Evolutionary conservation across 2,888 invertebrate species (phyloP), one percentile per base, ranked within the genome.

Genomic region (Noctua janthe): DNA sequence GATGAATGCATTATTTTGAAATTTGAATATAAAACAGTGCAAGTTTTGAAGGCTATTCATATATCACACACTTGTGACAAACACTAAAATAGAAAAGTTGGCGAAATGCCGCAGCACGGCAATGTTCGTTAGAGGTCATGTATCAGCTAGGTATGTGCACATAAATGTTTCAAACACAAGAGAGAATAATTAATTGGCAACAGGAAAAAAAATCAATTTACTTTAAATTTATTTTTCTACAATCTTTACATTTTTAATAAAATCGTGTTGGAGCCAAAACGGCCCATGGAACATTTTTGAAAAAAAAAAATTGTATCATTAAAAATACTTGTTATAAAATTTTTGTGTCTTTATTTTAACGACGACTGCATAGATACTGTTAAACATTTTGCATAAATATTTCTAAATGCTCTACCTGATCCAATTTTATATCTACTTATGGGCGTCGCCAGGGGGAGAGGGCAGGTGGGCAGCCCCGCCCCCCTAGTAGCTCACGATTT

Each of bases 1-100:
- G 66, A 75, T 85, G 72, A 71, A 78, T 78, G 66, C 43, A 56
- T 73, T 77, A 80, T 87, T 87, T 78, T 76, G 84, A 75, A 88
- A 89, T 80, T 56, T 78, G 78, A 87, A 82, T 87, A 83, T 88
- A 78, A 86, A 86, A 82, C 79, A 75, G 81, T 82, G 87, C 80
- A 84, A 78, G 78, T 77, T 78, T 49, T 78, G 82, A 88, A 87
- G 87, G 87, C 69, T 76, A 70, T 64, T 49, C 69, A 77, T 71
- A 78, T 64, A 73, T 76, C 79, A 87, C 76, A 75, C 56, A 49
- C 51, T 51, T 67, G 78, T 87, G 84, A 84, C 78, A 84, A 83
- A 78, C 72, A 70, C 71, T 78, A 47, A 72, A 83, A 75, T 75
- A 83, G 78, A 83, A 84, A 84, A 73, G 64, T 78, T 78, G 72